Evolutionary conservation across 2,113 vertebrate species (phyloP).

Genomic region (Gadus chalcogrammus): DNA sequence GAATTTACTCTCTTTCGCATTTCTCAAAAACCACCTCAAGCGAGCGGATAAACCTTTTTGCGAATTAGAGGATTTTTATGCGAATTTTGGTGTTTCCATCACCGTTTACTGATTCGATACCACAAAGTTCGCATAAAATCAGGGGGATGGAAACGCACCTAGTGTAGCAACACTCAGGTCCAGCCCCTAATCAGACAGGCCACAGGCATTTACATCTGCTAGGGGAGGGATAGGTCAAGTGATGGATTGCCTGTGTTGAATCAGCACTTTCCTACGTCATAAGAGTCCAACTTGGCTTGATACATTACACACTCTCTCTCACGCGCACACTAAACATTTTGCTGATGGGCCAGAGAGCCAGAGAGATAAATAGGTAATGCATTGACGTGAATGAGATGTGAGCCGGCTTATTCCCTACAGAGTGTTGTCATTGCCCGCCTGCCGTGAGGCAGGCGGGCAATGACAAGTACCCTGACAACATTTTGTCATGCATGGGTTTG

Average conservation of each 20-base stretch:
- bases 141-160: too few species aligned
- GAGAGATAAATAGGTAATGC: conserved; percentile 19
- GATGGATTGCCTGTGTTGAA: conserved; percentile 42
- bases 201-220: conserved; percentile 18
- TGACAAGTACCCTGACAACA: conserved; percentile 37
- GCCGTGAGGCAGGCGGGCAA: conserved; percentile 22
- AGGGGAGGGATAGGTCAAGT: conserved; percentile 28
- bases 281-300: conserved; percentile 27
- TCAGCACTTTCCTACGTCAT: conserved; percentile 40
- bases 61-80: too few species aligned
- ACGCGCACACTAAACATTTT: conserved; percentile 15
- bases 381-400: conserved; percentile 35
- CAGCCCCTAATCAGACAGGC: conserved; percentile 2
- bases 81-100: too few species aligned
- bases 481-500: conserved; percentile 6
- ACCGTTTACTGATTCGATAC: too few species aligned
- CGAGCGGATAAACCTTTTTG: too few species aligned
- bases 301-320: conserved; percentile 29
- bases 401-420: conserved; percentile 12
- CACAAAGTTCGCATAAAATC: too few species aligned
- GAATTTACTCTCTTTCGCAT: too few species aligned
- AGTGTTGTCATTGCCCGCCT: conserved; percentile 23
- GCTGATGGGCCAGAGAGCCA: conserved; percentile 8
- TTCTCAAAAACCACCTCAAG: too few species aligned
- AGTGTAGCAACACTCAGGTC: conserved; percentile 2